phyloP scores from a whole-genome alignment of 2,888 invertebrate species.

The Apodemia duryi region DNA sequence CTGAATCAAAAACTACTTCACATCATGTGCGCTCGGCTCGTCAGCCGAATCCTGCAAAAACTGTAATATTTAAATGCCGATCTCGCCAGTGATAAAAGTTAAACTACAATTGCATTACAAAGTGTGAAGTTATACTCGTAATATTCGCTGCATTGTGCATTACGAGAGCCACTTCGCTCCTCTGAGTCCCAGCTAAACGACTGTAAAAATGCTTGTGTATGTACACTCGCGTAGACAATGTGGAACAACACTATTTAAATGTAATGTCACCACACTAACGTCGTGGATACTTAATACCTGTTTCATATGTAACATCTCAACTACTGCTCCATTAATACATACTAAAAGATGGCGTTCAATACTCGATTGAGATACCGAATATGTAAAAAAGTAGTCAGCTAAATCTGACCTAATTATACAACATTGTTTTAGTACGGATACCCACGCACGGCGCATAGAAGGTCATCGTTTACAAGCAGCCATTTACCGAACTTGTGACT shows the following conservation, averaged over 20 bases:
- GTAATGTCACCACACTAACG: background rate
- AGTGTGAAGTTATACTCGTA: background rate
- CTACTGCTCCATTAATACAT: too few species aligned
- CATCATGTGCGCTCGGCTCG: background rate
- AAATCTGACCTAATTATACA: too few species aligned
- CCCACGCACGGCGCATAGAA: too few species aligned
- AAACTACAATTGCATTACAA: background rate
- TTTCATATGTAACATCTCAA: too few species aligned
- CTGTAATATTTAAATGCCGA: background rate
- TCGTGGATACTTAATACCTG: background rate
- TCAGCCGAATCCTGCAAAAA: background rate
- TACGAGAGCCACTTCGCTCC: background rate
- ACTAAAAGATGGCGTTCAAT: too few species aligned
- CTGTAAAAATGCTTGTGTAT: conserved; percentile 5
- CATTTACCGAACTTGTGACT: too few species aligned
- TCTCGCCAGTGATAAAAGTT: background rate
- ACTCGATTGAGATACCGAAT: too few species aligned
- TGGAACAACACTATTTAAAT: conserved; percentile 1
- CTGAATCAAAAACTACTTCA: background rate
- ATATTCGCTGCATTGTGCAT: conserved; percentile 1
- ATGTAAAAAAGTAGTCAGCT: too few species aligned
- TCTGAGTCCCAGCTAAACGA: background rate
- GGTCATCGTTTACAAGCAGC: too few species aligned
- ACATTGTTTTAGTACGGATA: too few species aligned
- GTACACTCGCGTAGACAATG: conserved; percentile 9